Evolutionary conservation across 92 coral and sea anemone genomes (phyloP).

Genomic region (Epizoanthus illoricatus): DNA sequence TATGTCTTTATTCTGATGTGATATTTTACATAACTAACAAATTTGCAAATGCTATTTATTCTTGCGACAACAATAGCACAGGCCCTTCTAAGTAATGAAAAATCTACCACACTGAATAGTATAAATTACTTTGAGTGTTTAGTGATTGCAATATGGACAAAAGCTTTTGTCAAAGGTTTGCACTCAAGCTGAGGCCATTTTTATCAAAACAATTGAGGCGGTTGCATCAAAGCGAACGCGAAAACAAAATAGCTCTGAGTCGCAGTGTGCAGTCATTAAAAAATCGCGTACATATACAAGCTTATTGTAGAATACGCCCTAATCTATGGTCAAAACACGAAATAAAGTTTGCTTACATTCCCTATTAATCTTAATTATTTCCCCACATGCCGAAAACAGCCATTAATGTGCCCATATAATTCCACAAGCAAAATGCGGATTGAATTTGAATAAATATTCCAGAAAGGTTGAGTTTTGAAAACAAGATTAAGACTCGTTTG

Average conservation of each 20-base stretch:
- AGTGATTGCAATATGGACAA: constrained; percentile 66
- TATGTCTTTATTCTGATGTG: constrained; percentile 47
- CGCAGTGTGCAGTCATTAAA: constrained; percentile 53
- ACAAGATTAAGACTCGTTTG: constrained; percentile 38
- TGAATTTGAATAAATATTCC: constrained; percentile 29
- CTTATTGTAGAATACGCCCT: constrained; percentile 24
- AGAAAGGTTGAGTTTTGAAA: constrained; percentile 24
- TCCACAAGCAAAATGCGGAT: constrained; percentile 35
- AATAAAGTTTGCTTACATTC: constrained; percentile 34
- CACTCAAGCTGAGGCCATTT: constrained; percentile 61
- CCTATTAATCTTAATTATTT: constrained; percentile 15
- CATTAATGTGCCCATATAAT: constrained; percentile 19
- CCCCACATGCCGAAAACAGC: constrained; percentile 33
- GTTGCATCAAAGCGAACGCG: constrained; percentile 65
- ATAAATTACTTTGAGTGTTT: constrained; percentile 78
- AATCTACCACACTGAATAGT: constrained; percentile 71
- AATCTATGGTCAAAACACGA: constrained; percentile 32
- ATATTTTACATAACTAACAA: constrained; percentile 63
- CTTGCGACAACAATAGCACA: constrained; percentile 47
- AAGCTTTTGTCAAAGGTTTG: constrained; percentile 55
- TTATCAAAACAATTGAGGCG: constrained; percentile 62
- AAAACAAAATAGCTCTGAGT: constrained; percentile 48
- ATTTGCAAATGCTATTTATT: constrained; percentile 74
- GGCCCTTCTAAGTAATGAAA: constrained; percentile 77
- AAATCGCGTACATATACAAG: constrained; percentile 34